phyloP scores from a whole-genome alignment of 2,888 invertebrate species.

The Sussaba pulchella region DNA sequence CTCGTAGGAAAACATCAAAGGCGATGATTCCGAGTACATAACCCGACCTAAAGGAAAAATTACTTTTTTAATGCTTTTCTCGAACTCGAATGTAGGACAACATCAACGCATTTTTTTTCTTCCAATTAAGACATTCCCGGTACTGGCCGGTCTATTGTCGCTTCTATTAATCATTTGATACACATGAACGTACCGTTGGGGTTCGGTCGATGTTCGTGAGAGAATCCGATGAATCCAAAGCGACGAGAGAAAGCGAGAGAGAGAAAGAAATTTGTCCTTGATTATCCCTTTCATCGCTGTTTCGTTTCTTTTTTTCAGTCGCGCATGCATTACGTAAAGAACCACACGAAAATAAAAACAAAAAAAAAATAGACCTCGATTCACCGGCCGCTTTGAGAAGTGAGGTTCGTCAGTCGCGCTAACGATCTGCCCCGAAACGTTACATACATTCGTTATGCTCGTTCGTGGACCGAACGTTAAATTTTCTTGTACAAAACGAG shows the following conservation, averaged over 20 bases:
- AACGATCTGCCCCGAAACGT: constrained; percentile 21
- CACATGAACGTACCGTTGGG: not conserved
- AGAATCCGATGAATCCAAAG: constrained; percentile 38
- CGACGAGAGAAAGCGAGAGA: constrained; percentile 33
- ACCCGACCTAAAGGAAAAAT: not conserved
- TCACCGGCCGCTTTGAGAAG: no score
- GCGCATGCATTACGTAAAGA: not conserved
- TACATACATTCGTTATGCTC: no score
- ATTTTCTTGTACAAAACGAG: not conserved
- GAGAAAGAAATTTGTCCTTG: constrained; percentile 18
- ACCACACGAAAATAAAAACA: no score
- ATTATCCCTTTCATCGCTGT: constrained; percentile 21
- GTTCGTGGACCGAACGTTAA: constrained; percentile 23
- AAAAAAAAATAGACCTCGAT: no score
- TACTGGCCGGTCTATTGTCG: constrained; percentile 20
- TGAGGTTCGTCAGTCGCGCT: constrained; percentile 43
- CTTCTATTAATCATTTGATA: constrained; percentile 45
- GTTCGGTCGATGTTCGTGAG: constrained; percentile 48
- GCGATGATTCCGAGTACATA: not conserved
- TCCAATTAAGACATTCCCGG: constrained; percentile 65
- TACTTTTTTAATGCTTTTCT: constrained; percentile 23
- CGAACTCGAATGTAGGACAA: constrained; percentile 54
- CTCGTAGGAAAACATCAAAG: not conserved
- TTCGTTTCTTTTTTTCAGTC: not conserved
- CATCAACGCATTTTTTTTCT: constrained; percentile 62